Conservation (phyloP, 2,797 vertebrate genomes). For the Lophotriccus pileatus region DNA sequence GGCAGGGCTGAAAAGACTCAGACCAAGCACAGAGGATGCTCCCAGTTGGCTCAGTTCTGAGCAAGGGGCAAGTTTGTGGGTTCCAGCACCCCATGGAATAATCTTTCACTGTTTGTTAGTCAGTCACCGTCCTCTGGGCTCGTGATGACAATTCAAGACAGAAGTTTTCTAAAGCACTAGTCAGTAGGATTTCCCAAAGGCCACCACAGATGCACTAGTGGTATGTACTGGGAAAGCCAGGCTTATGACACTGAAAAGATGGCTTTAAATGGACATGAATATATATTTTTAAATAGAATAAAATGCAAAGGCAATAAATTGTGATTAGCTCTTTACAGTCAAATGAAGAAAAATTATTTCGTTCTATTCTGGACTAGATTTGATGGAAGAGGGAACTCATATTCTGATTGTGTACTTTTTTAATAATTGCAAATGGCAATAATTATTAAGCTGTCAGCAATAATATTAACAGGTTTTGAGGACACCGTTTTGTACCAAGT, state of each 20-base stretch:
- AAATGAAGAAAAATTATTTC: conserved; percentile 48
- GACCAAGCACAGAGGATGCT: not conserved
- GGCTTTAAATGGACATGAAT: conserved; percentile 65
- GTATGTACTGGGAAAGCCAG: conserved; percentile 48
- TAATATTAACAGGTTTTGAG: conserved; percentile 69
- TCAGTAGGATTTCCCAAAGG: conserved; percentile 48
- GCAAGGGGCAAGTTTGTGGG: not conserved
- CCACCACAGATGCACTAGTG: conserved; percentile 53
- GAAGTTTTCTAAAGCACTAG: conserved; percentile 30
- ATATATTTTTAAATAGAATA: conserved; percentile 73
- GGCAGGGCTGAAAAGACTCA: not conserved
- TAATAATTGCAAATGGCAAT: conserved; percentile 75
- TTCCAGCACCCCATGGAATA: not conserved
- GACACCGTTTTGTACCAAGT: conserved; percentile 34
- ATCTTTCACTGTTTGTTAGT: accelerated
- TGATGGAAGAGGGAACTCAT: conserved; percentile 66
- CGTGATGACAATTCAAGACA: conserved; percentile 2
- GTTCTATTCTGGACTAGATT: conserved; percentile 56
- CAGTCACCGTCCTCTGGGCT: not conserved
- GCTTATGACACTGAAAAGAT: conserved; percentile 55
- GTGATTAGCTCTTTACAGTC: conserved; percentile 65
- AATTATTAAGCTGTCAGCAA: conserved; percentile 75
- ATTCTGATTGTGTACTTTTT: conserved; percentile 61
- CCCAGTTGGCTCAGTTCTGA: not conserved
- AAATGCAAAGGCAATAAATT: conserved; percentile 75